Evolutionary conservation across 2,888 invertebrate species (phyloP), one percentile per base, ranked within the genome.

Genomic region (Hirtodrosophila histrioides): DNA sequence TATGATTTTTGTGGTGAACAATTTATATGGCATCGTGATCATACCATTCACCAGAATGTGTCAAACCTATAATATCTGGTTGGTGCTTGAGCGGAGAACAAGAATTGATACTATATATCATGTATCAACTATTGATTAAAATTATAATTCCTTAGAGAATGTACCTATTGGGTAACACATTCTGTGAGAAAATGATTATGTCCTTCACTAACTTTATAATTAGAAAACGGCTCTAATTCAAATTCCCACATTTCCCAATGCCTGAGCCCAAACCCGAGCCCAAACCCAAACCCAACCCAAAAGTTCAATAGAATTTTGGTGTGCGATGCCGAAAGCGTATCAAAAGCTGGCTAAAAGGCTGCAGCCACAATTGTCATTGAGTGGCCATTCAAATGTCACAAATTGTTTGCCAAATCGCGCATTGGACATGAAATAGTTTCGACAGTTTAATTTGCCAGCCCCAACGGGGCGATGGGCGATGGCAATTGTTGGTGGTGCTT

Each of bases 361-460:
- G 7, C 9, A 72, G 61, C 80, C 72, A 88, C 85, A 80, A 86
- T 85, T 85, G 87, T 85, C 85, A 87, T 75, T 72, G 81, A 73
- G 69, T 71, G 88, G 85, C 89, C 88, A 89, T 89, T 89, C 89
- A 89, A 89, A 89, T 89, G 89, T 89, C 89, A 88, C 83, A 89
- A 89, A 89, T 88, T 83, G 89, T 89, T 89, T 88, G 88, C 77
- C 87, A 88, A 87, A 88, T 85, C 84, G 86, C 85, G 76, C 75
- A 75, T 81, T 82, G 83, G 89, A 90, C 89, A 88, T 89, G 89
- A 90, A 88, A 89, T 90, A 89, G 87, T 88, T 90, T 88, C 89
- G 89, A 90, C 90, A 89, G 89, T 90, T 90, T 89, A 90, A 90
- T 90, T 90, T 89, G 88, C 89, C 88, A 75, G 58, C 62, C 74